phyloP scores from a whole-genome alignment of 2,797 vertebrate species.

The Okamejei kenojei region DNA sequence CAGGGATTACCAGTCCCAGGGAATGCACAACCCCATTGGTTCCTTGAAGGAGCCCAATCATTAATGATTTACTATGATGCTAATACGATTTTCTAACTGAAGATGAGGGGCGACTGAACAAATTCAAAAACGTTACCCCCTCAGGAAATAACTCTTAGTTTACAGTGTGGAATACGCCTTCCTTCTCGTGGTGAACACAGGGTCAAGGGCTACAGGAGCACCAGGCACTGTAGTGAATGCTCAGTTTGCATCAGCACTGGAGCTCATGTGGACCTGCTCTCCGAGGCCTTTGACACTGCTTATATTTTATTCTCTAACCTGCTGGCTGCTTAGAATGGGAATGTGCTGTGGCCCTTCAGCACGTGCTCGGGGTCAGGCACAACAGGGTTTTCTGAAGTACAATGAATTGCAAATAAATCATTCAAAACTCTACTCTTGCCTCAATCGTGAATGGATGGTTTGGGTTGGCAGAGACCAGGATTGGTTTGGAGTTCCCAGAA shows the following conservation, averaged over 20 bases:
- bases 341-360: not conserved
- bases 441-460: not conserved
- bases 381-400: not conserved
- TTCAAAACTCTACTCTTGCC: not conserved
- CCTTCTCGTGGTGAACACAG: not conserved
- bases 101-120: not conserved
- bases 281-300: not conserved
- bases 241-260: not conserved
- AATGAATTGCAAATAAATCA: conserved; percentile 11
- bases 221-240: not conserved
- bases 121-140: not conserved
- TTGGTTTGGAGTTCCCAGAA: not conserved
- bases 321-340: not conserved
- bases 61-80: not conserved
- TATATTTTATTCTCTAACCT: not conserved
- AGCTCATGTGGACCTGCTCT: not conserved
- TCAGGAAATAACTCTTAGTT: too few relatives aligned
- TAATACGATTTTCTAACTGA: conserved; percentile 1
- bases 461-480: not conserved
- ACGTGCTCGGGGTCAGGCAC: not conserved
- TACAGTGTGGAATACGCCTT: not conserved
- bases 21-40: not conserved
- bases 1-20: not conserved
- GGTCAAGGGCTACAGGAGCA: not conserved
- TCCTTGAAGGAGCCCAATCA: not conserved